phyloP scores from a whole-genome alignment of 37 sponge, comb jelly and placozoan genomes.

The Petrosia ficiformis region DNA sequence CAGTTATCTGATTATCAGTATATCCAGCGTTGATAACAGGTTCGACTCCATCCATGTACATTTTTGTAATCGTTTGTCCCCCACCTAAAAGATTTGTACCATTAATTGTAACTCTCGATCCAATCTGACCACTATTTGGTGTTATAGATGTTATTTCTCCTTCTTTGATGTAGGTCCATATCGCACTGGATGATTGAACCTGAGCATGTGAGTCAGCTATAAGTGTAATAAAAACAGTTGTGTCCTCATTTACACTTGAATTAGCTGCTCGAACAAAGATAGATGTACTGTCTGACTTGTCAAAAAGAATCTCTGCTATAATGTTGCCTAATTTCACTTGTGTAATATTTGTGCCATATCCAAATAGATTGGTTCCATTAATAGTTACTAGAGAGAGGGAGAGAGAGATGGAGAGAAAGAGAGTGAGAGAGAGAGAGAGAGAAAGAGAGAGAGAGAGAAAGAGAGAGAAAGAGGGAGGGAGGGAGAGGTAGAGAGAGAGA shows the following conservation, averaged over 20 bases:
- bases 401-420: not conserved
- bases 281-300: not conserved
- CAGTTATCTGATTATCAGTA: constrained; percentile 15
- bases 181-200: constrained; percentile 16
- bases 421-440: no score
- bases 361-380: constrained; percentile 61
- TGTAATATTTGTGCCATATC: constrained; percentile 38
- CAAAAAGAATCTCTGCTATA: constrained; percentile 22
- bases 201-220: constrained; percentile 23
- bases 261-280: constrained; percentile 29
- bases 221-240: constrained; percentile 14
- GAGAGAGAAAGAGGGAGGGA: no score
- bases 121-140: constrained; percentile 59
- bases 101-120: constrained; percentile 49
- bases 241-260: not conserved
- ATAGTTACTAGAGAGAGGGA: constrained; percentile 50
- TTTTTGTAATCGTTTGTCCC: constrained; percentile 6
- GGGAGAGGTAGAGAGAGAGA: no score
- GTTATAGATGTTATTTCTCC: constrained; percentile 20
- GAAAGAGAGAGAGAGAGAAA: no score
- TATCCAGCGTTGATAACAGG: constrained; percentile 8
- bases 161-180: constrained; percentile 54
- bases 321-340: constrained; percentile 28
- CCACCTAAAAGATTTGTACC: constrained; percentile 66
- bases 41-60: constrained; percentile 67